Base-by-base conservation (phyloP, 2,888 invertebrate genomes). In the Oscheius onirici region DNA sequence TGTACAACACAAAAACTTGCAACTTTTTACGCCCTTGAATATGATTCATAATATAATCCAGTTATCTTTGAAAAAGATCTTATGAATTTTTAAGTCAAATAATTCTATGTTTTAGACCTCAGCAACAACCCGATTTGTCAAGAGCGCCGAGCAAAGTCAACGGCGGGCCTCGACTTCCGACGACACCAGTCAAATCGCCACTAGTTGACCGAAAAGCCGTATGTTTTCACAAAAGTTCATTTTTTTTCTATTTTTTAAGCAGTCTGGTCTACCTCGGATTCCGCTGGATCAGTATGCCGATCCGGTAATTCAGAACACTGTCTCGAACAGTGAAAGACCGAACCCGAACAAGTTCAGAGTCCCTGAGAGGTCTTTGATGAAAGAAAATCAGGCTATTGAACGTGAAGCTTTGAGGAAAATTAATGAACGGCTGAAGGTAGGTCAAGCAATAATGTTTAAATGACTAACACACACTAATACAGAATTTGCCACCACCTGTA, bases 401-500 rank as follows among this genome's bases (percentile, higher is more conserved):
- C 73, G 73, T 54, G 76, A 77, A 26, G 82, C 82, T 11, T 44
- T 79, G 13, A 66, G 73, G 43, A 78, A 77, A 71, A 51, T 82
- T 3, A 75, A 74, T 17, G 63, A 75, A 51, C 61, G 66, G 24
- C 51, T 75, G 28, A 81, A 72, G 66, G 81, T 81, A 46, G 10
- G 22, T 2, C 6, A n/a, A 11, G 20, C 28, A 13, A 20, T 41
- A 28, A 11, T n/a, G n/a, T n/a, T 41, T 60, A 51, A 51, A n/a
- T 55, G 13, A 24, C 61, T 46, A 46, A 44, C 44, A 46, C 20
- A 40, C 70, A 28, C 46, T 58, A 58, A 58, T 40, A n/a, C 76
- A 79, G 79, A 66, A 67, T 60, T 61, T 79, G 46, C 79, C 79
- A 61, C 79, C 79, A 51, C 77, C 79, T 54, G 73, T 79, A 11